A percentile compares a stretch with the other conserved stretches of the same genome.
phyloP scores from a whole-genome alignment of 2,888 invertebrate genomes.

The Nomada fucata region DNA sequence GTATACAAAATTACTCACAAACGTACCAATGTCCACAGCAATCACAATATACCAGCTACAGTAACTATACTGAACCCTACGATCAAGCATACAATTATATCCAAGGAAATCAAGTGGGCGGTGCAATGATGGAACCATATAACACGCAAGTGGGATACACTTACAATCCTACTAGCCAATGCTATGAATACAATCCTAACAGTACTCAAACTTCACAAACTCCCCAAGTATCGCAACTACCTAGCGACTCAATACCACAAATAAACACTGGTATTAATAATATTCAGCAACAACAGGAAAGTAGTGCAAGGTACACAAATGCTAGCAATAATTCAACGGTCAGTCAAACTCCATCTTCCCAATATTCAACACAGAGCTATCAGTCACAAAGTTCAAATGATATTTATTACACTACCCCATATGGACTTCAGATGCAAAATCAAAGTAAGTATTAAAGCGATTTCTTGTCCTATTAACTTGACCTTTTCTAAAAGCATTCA shows the following conservation, averaged over 20 bases:
- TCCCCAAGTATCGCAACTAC: slow-evolving; percentile 44
- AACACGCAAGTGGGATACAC: slow-evolving; percentile 88
- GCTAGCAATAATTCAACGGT: slow-evolving; percentile 76
- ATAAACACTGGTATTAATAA: slow-evolving; percentile 11
- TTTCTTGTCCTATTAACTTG: not conserved
- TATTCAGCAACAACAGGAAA: slow-evolving; percentile 59
- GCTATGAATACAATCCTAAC: slow-evolving; percentile 87
- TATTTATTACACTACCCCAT: slow-evolving; percentile 74
- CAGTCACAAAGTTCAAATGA: slow-evolving; percentile 57
- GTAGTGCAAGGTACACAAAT: slow-evolving; percentile 76
- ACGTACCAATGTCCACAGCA: slow-evolving; percentile 74
- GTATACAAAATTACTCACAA: slow-evolving; percentile 69
- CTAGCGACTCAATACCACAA: not conserved
- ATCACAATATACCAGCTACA: slow-evolving; percentile 64
- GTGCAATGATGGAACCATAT: slow-evolving; percentile 72
- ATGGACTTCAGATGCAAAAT: slow-evolving; percentile 73
- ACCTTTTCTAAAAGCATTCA: not conserved
- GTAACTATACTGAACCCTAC: slow-evolving; percentile 70
- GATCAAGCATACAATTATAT: slow-evolving; percentile 66
- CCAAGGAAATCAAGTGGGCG: slow-evolving; percentile 43
- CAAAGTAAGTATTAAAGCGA: slow-evolving; percentile 63
- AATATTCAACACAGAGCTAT: slow-evolving; percentile 71
- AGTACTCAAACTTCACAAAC: slow-evolving; percentile 82
- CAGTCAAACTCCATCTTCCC: slow-evolving; percentile 78
- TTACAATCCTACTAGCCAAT: slow-evolving; percentile 84